Base-by-base conservation (phyloP, 2,888 invertebrate species). In the Hipparchia sbordonii region DNA sequence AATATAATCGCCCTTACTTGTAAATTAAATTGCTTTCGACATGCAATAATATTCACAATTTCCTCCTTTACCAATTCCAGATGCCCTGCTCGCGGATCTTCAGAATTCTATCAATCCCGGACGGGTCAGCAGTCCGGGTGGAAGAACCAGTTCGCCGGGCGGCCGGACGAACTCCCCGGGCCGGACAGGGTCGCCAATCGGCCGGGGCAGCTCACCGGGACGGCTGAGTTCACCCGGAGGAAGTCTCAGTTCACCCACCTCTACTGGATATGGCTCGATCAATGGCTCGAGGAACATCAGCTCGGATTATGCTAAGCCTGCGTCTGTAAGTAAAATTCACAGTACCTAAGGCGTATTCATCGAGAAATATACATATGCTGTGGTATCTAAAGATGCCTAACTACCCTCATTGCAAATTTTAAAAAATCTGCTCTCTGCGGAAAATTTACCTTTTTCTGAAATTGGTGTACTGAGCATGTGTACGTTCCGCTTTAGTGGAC, bases 11-110 rank as follows among this genome's bases (percentile, higher is more conserved):
- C 54, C 12, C 51, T 56, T 56, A 56, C 13, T 46, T 48, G 23
- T 48, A 45, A 51, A 48, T 45, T 23, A 23, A 6, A 54, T 9
- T 66, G 6, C 2, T 33, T 66, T 59, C 5, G 57, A 51, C 13
- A 10, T 54, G 10, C 6, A n/a, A 39, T 39, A 5, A 13, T 48
- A 61, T 23, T 61, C 48, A 66, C 45, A 10, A 13, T 1, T 60
- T 1, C 54, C 0, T 39, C 13, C 54, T 52, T 51, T 70, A 45
- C 67, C 66, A 73, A 84, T 96, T 96, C 69, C 95, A 99, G 99
- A 99, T 95, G 98, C 99, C 76, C 94, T 99, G 79, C 95, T 99
- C 84, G 98, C 98, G 74, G 99, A 99, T 88, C 95, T 99, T 74
- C 99, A 99, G 92, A 98, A 98, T 84, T 99, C 99, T 9, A 97